phyloP scores from a whole-genome alignment of 2,888 invertebrate species.

The Hemicrepidius hirtus region DNA sequence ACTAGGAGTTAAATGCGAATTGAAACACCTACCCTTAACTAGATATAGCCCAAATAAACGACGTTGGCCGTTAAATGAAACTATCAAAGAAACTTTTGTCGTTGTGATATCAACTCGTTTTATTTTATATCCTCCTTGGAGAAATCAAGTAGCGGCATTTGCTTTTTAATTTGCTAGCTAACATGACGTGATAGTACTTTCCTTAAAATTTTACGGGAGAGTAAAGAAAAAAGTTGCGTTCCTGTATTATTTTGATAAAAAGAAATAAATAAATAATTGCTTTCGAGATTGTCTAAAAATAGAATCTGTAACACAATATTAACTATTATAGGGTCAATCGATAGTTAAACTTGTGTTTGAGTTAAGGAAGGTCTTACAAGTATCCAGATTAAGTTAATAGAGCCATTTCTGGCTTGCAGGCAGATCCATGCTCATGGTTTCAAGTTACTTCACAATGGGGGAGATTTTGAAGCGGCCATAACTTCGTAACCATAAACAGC shows the following conservation, averaged over 20 bases:
- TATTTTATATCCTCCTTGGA: neutral
- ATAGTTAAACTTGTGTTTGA: neutral
- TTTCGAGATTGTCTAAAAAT: no score
- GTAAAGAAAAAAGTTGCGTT: no score
- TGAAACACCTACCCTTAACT: no score
- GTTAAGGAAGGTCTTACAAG: neutral
- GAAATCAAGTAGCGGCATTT: constrained; percentile 16
- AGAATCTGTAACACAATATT: no score
- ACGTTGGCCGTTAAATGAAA: no score
- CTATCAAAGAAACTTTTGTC: neutral
- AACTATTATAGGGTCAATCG: neutral
- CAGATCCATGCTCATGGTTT: neutral
- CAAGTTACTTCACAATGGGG: constrained; percentile 16
- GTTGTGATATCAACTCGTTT: neutral
- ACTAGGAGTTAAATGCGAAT: no score
- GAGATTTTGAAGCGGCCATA: neutral
- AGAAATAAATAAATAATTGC: no score
- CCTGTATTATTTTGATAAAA: no score
- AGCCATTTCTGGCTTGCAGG: neutral
- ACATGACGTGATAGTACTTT: no score
- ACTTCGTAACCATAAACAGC: constrained; percentile 27
- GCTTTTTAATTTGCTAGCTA: constrained; percentile 2
- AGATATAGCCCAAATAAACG: no score
- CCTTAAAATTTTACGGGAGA: no score
- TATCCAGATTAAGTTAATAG: neutral